Base-by-base conservation (phyloP, 2,888 invertebrate species). In the Polydrusus tereticollis region DNA sequence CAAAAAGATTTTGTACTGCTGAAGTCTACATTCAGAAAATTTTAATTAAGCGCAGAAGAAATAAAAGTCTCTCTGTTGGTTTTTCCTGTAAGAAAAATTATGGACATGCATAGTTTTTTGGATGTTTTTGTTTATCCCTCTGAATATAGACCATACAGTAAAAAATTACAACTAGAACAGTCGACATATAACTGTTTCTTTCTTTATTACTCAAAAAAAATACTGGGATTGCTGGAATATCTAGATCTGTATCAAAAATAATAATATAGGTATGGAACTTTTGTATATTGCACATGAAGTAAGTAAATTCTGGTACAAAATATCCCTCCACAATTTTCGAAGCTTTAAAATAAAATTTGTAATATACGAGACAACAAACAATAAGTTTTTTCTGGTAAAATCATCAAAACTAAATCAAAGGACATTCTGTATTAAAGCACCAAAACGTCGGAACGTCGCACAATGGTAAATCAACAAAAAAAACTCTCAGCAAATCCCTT, bases 241-340 rank as follows among this genome's bases (percentile, higher is more conserved):
- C 63, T 65, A 64, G 58, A 64, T 58, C 64, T 65, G 70, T 36
- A 33, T 59, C 70, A 58, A 70, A 70, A 70, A 70, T 57, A 59
- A 33, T 12, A 41, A 36, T 7, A 36, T 67, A 58, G 67, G n/a
- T 18, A 62, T 60, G 18, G 23, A 14, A 36, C 65, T 70, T 64
- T 47, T 36, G 47, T 59, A 18, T 71, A 71, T 71, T 71, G 71
- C 71, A 71, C 71, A 41, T 47, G 2, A 21, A 5, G 29, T 69
- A 63, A 29, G 57, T 23, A 57, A 66, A 59, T 59, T 71, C 21
- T 6, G 57, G 47, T 70, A 50, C 59, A 29, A 21, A 69, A 69
- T 29, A 55, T 38, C 41, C 21, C 26, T n/a, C n/a, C n/a, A n/a
- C n/a, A n/a, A n/a, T n/a, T n/a, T n/a, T n/a, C n/a, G n/a, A n/a